phyloP scores from a whole-genome alignment of 2,888 invertebrate genomes.

The Thumatha senex region DNA sequence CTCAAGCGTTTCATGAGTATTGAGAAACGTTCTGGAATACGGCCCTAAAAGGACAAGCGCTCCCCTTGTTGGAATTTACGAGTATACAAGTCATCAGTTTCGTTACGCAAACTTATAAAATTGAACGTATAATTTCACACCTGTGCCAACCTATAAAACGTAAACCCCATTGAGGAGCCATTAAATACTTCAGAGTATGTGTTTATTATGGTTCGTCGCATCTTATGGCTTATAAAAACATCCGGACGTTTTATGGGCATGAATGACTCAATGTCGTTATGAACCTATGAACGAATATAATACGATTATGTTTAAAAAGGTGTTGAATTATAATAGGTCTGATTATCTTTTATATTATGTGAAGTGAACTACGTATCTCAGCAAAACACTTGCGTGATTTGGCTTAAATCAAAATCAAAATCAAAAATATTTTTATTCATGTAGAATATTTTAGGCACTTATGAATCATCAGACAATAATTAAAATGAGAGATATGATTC shows the following conservation, averaged over 20 bases:
- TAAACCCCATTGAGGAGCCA: slow-evolving; percentile 16
- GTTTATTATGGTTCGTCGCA: slow-evolving; percentile 25
- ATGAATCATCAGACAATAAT: no score
- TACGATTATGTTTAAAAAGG: not conserved
- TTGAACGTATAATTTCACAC: slow-evolving; percentile 23
- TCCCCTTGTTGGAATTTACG: not conserved
- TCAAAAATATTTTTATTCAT: no score
- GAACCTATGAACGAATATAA: not conserved
- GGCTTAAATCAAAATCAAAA: no score
- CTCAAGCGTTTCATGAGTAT: no score
- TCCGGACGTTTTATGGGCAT: slow-evolving; percentile 13
- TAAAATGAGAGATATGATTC: no score
- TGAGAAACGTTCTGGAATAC: not conserved
- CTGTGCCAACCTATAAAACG: slow-evolving; percentile 24
- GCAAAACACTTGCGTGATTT: no score
- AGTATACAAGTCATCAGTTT: slow-evolving; percentile 11
- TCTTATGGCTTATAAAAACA: slow-evolving; percentile 31
- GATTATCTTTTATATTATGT: no score
- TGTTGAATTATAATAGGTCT: not conserved
- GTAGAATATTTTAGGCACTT: no score
- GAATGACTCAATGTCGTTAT: not conserved
- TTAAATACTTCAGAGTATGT: slow-evolving; percentile 22
- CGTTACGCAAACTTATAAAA: slow-evolving; percentile 5
- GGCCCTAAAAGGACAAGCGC: not conserved
- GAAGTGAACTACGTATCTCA: no score